Evolutionary conservation across 2,113 vertebrate genomes (phyloP).

Genomic region (Meriones unguiculatus): DNA sequence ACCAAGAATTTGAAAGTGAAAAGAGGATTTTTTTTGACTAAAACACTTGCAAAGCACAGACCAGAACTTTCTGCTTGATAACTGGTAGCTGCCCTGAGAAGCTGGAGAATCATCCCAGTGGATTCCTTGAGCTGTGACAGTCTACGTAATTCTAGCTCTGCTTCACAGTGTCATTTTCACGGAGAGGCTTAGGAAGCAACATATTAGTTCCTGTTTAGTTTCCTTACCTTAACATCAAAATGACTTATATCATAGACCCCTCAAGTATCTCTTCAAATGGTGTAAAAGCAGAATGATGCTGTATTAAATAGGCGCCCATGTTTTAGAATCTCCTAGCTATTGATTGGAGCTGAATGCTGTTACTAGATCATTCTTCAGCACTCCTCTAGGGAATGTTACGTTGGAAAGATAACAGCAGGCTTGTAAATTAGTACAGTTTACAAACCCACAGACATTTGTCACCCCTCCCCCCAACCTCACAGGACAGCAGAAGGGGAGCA

Average conservation of each 20-base stretch:
- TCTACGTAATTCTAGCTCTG: background rate
- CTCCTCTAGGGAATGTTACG: conserved; percentile 71
- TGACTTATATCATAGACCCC: background rate
- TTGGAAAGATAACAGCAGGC: conserved; percentile 73
- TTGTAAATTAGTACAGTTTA: conserved; percentile 79
- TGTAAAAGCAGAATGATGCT: conserved; percentile 24
- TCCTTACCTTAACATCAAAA: conserved; percentile 58
- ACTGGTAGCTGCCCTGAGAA: background rate
- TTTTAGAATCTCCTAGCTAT: conserved; percentile 73
- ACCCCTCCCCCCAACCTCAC: conserved; percentile 41
- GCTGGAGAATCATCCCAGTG: background rate
- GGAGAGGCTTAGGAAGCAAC: background rate
- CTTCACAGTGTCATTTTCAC: conserved; percentile 37
- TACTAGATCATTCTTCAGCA: conserved; percentile 59
- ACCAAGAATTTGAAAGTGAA: conserved; percentile 2
- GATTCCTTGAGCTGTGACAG: conserved; percentile 22
- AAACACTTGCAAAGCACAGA: background rate
- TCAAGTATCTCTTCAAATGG: background rate
- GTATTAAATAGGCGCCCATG: conserved; percentile 15
- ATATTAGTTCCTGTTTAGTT: conserved; percentile 62
- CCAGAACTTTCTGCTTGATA: background rate
- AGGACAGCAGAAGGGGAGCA: conserved; percentile 66
- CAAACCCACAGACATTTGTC: conserved; percentile 67
- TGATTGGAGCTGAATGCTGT: conserved; percentile 75
- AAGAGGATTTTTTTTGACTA: background rate